Base-by-base conservation (phyloP, 35 echinoderm and acorn worm genomes). In the Lytechinus pictus region DNA sequence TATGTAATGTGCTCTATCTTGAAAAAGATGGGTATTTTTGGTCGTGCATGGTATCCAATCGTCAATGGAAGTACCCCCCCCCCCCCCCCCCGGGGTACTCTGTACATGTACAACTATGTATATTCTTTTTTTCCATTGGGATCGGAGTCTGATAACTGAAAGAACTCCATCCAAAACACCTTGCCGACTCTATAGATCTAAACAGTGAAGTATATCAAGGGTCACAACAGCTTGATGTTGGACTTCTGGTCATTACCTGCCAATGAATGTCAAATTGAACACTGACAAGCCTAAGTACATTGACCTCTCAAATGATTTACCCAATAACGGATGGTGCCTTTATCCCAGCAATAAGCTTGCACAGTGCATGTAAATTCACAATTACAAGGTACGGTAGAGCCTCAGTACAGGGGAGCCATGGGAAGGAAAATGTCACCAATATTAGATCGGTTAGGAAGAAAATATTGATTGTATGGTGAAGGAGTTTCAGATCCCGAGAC, bases 301-400 rank as follows among this genome's bases (percentile, higher is more conserved):
- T 79, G 66, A 79, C 66, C 66, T 79, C 66, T 79, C 66, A 16
- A n/a, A 79, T 79, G 66, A 79, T 79, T 79, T 79, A 79, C 66
- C 66, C 66, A 79, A 79, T 79, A 79, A 24, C 66, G n/a, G 19
- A 24, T 16, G 66, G 66, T 24, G 66, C 66, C 66, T 79, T 79
- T 16, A 79, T 79, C 66, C 8, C 66, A 7, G 66, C 21, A 79
- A 16, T n/a, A 16, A 79, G 66, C 66, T 79, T 16, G 66, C 66
- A 79, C 4, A 7, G 66, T 24, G 66, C 66, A 79, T 79, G 66
- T 79, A 79, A 79, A 79, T 79, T 16, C 66, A 79, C 66, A 79
- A 79, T 79, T 79, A 79, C 66, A 24, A 79, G 66, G 66, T n/a
- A n/a, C n/a, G n/a, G n/a, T 24, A 79, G 66, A 79, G 66, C 21